Percentiles rank a stretch among this genome's conserved stretches.
Evolutionary conservation across 2,113 vertebrate species (phyloP).

Genomic region (Cariama cristata): DNA sequence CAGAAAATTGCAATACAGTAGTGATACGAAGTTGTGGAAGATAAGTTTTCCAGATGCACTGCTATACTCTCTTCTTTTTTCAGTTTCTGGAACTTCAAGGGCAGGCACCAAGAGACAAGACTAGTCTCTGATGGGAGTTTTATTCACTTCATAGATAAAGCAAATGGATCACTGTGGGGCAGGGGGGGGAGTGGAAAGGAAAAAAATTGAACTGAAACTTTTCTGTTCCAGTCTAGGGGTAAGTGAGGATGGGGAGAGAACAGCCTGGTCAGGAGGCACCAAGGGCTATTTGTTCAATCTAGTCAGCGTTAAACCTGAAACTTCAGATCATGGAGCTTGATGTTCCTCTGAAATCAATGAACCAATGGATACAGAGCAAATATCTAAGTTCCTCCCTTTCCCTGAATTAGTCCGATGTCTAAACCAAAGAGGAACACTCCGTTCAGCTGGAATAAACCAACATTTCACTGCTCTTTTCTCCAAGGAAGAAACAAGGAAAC

Average conservation of each 20-base stretch:
- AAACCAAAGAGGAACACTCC: not conserved
- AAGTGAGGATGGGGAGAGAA: not conserved
- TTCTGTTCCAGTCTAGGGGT: not conserved
- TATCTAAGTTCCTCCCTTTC: not conserved
- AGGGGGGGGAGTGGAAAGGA: no score
- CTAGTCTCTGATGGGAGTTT: not conserved
- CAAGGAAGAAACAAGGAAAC: not conserved
- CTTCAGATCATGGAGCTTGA: not conserved
- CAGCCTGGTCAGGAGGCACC: not conserved
- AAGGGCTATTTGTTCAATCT: not conserved
- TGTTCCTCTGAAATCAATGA: not conserved
- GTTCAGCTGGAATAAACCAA: not conserved
- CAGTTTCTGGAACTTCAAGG: not conserved
- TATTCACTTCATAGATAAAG: not conserved
- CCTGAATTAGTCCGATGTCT: not conserved
- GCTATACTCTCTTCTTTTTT: not conserved
- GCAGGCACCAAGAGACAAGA: not conserved
- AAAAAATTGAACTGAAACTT: not conserved
- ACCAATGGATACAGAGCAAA: not conserved
- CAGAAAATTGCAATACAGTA: conserved; percentile 33
- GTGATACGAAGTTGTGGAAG: not conserved
- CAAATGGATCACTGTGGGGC: not conserved
- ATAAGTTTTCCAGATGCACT: conserved; percentile 2
- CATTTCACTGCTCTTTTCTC: not conserved
- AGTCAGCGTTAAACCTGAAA: not conserved